These are phyloP conservation scores for Trachelipus rathkii DNA, from an alignment of 1,140 invertebrate species.

Conservation along the genomic window DNA sequence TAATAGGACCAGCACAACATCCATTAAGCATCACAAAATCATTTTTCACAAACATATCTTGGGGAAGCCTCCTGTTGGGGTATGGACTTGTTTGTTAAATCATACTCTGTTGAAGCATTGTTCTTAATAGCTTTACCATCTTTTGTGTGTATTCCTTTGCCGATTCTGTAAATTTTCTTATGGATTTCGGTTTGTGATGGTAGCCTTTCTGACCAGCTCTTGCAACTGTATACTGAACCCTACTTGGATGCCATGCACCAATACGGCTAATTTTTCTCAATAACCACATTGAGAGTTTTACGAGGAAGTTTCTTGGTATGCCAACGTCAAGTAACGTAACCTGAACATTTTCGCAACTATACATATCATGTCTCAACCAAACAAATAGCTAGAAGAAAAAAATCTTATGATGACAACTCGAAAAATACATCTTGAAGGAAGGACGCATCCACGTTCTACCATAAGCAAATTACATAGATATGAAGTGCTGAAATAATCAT, in stretches of 20 bases:
- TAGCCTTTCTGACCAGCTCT: conserved; percentile 99
- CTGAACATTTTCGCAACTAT: conserved; percentile 54
- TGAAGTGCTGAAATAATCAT: conserved; percentile 58
- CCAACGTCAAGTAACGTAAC: conserved; percentile 99
- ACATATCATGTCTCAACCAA: too few species aligned
- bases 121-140: conserved; percentile 96
- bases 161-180: conserved; percentile 99
- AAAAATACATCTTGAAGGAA: conserved; percentile 62
- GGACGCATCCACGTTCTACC: too few species aligned
- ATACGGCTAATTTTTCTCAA: conserved; percentile 99
- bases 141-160: conserved; percentile 85
- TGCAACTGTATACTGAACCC: conserved; percentile 97
- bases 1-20: conserved; percentile 95
- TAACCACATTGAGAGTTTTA: conserved; percentile 99
- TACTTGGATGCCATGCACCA: conserved; percentile 99
- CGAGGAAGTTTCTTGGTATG: conserved; percentile 98
- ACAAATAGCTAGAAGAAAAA: too few species aligned
- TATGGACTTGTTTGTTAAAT: conserved; percentile 96
- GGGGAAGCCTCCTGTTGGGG: conserved; percentile 99
- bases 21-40: conserved; percentile 99
- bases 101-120: conserved; percentile 97
- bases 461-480: too few species aligned
- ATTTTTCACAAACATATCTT: conserved; percentile 98
- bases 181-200: conserved; percentile 99
- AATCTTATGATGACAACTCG: not conserved